Evolutionary conservation across 2,113 vertebrate species (phyloP).

Genomic region (Thoracochromis brauschi): DNA sequence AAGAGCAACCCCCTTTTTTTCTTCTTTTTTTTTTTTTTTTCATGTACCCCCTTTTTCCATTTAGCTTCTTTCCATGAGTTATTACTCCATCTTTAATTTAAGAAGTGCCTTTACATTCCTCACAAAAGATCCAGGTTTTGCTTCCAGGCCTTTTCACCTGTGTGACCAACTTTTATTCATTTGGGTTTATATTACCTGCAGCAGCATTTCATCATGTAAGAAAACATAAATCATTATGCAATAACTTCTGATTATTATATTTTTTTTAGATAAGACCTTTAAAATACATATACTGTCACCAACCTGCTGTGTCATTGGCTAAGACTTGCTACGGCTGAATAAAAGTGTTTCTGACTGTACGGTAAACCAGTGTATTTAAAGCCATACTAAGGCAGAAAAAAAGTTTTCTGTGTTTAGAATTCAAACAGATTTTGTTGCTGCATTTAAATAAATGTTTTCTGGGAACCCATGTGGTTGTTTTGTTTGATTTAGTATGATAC

Average conservation of each 20-base stretch:
- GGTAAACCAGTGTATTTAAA: slow-evolving; percentile 3
- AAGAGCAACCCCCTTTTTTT: slow-evolving; percentile 1
- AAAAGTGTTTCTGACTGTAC: neutral
- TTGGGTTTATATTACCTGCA: slow-evolving; percentile 38
- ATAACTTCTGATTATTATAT: neutral
- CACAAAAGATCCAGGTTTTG: slow-evolving; percentile 13
- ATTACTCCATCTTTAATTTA: slow-evolving; percentile 62
- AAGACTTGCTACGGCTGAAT: slow-evolving; percentile 18
- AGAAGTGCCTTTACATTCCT: slow-evolving; percentile 75
- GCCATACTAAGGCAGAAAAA: slow-evolving; percentile 7
- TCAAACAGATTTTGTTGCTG: slow-evolving; percentile 1
- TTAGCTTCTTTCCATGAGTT: slow-evolving; percentile 38
- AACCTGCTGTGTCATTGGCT: slow-evolving; percentile 15
- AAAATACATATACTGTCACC: neutral
- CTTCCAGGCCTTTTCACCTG: neutral
- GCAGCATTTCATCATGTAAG: slow-evolving; percentile 45
- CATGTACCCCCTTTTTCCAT: slow-evolving; percentile 4
- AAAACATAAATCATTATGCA: neutral
- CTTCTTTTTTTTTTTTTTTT: neutral
- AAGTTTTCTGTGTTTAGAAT: neutral
- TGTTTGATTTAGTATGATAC: neutral
- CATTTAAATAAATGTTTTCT: slow-evolving; percentile 57
- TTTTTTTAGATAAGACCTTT: slow-evolving; percentile 1
- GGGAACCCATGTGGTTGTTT: neutral
- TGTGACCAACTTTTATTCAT: slow-evolving; percentile 31